Evolutionary conservation across 2,888 invertebrate species (phyloP).

Genomic region (Leptinotarsa haldemani): DNA sequence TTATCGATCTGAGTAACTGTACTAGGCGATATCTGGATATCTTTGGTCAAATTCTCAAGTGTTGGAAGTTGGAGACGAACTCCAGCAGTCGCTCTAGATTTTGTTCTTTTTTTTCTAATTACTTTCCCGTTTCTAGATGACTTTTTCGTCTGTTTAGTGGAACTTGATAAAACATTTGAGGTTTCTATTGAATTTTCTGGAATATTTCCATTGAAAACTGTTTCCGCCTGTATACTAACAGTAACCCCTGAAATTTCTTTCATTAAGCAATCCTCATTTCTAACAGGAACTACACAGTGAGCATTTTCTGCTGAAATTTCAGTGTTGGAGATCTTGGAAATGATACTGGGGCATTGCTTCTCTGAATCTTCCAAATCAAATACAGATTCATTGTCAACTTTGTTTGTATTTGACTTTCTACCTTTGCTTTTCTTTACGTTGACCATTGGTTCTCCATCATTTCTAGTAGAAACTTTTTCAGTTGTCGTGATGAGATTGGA

Average conservation of each 20-base stretch:
- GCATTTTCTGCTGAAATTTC: not conserved
- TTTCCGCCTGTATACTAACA: not conserved
- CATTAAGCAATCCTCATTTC: not conserved
- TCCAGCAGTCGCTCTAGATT: constrained; percentile 5
- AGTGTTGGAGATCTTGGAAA: not conserved
- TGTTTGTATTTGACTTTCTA: not conserved
- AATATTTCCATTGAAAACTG: not conserved
- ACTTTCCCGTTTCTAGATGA: constrained; percentile 19
- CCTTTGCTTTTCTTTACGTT: not conserved
- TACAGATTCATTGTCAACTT: not conserved
- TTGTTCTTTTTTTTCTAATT: constrained; percentile 23
- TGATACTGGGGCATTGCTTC: not conserved
- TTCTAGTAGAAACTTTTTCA: constrained; percentile 1
- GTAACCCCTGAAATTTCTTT: not conserved
- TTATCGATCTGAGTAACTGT: constrained; percentile 1
- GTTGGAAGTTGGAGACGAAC: not conserved
- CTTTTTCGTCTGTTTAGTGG: not conserved
- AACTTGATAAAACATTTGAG: not conserved
- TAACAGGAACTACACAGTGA: not conserved
- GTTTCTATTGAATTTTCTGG: not conserved
- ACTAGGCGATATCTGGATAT: not conserved
- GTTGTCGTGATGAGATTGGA: not conserved
- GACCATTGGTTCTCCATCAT: constrained; percentile 1
- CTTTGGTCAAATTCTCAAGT: not conserved
- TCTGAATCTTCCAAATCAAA: not conserved